Base-by-base conservation (phyloP, 2,888 invertebrate species). In the Melanotus villosus region DNA sequence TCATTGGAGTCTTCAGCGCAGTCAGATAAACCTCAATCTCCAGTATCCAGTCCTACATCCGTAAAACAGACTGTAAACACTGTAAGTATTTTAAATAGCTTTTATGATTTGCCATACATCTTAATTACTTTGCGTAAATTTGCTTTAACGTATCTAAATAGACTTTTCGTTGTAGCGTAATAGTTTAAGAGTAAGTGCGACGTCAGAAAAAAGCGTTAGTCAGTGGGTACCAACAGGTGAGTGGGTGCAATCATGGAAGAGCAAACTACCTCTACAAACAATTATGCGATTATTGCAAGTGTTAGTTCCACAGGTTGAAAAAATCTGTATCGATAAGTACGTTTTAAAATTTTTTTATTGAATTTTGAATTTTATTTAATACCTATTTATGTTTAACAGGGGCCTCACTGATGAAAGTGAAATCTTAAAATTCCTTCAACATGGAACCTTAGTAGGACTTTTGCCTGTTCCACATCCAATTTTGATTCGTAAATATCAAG, bases 391-490 rank as follows among this genome's bases (percentile, higher is more conserved):
- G n/a, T 12, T 19, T 16, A 71, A 74, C 84, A 97, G 97, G 84
- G 99, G 99, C 0, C 86, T 99, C 75, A 99, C 99, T 2, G 99
- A 99, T 86, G 99, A 99, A 87, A 98, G 97, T 78, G 99, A 99
- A 88, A 99, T 99, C 84, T 89, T 99, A 66, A 98, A 98, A 81
- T 99, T 99, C 87, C 89, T 99, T 69, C 99, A 99, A 86, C 98
- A 99, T 85, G 99, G 99, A 69, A 99, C 99, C 0, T 87, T 99
- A 75, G 99, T 99, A 38, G 99, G 99, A 0, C 87, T 99, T 59
- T 87, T 99, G 77, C 99, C 99, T 0, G 99, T 99, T 59, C 99
- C 99, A 4, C 99, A 99, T 87, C 99, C 99, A 6, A 99, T 99
- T 85, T 90, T 99, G 71, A 99, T 99, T 82, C 89, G 99, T 78